Evolutionary conservation across 2,888 invertebrate genomes (phyloP).

Genomic region (Drosophila aldrichi): DNA sequence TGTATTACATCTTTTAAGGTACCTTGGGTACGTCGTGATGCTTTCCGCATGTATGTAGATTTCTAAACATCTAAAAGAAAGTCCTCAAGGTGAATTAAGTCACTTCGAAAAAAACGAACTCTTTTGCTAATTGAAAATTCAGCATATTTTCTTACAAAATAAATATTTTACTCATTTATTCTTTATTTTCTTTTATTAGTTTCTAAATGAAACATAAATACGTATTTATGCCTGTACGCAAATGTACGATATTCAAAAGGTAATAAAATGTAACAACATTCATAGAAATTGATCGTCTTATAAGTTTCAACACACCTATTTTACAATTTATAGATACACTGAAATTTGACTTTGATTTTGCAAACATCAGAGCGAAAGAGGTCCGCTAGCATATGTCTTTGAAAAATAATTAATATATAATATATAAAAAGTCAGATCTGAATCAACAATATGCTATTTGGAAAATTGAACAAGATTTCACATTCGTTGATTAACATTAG

Average conservation of each 20-base stretch:
- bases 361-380: slow-evolving; percentile 58
- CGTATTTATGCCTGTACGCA: slow-evolving; percentile 17
- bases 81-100: slow-evolving; percentile 20
- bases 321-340: slow-evolving; percentile 19
- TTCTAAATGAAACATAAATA: slow-evolving; percentile 18
- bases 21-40: slow-evolving; percentile 72
- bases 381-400: slow-evolving; percentile 44
- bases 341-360: slow-evolving; percentile 64
- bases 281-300: slow-evolving; percentile 51
- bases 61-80: slow-evolving; percentile 10
- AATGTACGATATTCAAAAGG: slow-evolving; percentile 51
- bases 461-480: slow-evolving; percentile 42
- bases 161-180: background rate
- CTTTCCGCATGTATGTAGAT: slow-evolving; percentile 36
- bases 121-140: slow-evolving; percentile 46
- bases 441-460: slow-evolving; percentile 48
- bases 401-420: background rate
- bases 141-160: slow-evolving; percentile 38
- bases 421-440: slow-evolving; percentile 28
- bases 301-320: slow-evolving; percentile 47
- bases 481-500: slow-evolving; percentile 50
- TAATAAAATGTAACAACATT: slow-evolving; percentile 58
- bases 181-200: background rate
- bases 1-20: slow-evolving; percentile 56
- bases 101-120: slow-evolving; percentile 18